Base-by-base conservation (phyloP, 2,113 vertebrate species). In the Paralichthys olivaceus region DNA sequence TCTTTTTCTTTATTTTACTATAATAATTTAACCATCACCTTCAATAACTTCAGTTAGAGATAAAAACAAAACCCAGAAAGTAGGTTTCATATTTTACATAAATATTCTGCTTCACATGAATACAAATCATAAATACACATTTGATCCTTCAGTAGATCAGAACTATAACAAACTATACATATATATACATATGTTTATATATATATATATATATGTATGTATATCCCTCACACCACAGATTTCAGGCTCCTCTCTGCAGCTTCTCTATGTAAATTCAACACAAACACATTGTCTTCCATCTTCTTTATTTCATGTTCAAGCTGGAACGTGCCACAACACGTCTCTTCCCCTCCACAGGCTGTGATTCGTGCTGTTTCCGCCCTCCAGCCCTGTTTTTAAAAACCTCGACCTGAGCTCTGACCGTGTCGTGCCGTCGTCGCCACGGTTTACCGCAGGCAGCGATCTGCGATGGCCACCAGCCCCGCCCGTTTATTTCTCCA, bases 321-420 rank as follows among this genome's bases (percentile, higher is more conserved):
- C 74, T 85, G 82, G 79, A 88, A 81, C 2, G 23, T 83, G 89
- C 77, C 84, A 83, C 79, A 83, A 32, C 71, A n/a, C 32, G 2
- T 32, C 6, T 4, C 55, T 4, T 1, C 32, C 1, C 14, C 65
- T 32, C 19, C 25, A 73, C 1, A 65, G 51, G 53, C 25, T 28
- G 3, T 22, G 69, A 28, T 55, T 77, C 69, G 72, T 62, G 20
- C 2, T 64, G n/a, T 23, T 13, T n/a, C 45, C 62, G 73, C 77
- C 77, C 77, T 37, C 55, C 2, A 55, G 15, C 34, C 19, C 28
- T 66, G 54, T 64, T n/a, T 71, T 77, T 17, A 56, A 43, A 57
- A n/a, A 61, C 14, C 40, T 64, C 1, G 14, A 59, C 71, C 58
- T 71, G 77, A 75, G 71, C 51, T 55, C 12, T 0, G 66, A 55